phyloP scores from a whole-genome alignment of 2,113 vertebrate genomes.

The Eurypyga helias region DNA sequence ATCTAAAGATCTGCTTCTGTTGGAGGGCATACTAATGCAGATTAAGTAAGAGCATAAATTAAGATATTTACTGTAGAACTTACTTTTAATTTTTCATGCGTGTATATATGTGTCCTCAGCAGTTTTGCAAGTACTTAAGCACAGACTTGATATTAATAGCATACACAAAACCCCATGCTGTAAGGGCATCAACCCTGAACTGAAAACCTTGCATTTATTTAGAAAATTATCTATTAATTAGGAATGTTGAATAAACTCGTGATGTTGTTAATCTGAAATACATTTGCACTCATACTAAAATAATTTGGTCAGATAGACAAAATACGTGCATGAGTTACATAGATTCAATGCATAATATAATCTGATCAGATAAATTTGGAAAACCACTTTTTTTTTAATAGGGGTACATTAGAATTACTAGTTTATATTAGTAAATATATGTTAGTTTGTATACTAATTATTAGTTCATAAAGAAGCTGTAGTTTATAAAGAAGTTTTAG shows the following conservation, averaged over 20 bases:
- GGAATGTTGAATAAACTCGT: not conserved
- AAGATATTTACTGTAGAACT: not conserved
- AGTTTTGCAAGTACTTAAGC: not conserved
- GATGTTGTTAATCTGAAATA: not conserved
- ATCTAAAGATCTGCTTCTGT: not conserved
- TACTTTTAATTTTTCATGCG: not conserved
- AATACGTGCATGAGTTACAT: not conserved
- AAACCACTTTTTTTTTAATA: not conserved
- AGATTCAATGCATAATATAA: not conserved
- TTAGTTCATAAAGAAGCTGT: too few relatives aligned
- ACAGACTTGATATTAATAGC: not conserved
- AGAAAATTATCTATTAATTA: not conserved
- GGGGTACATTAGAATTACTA: not conserved
- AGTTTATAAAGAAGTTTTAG: too few relatives aligned
- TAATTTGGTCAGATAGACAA: not conserved
- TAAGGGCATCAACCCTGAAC: rapidly evolving
- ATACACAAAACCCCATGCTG: not conserved
- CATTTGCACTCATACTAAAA: not conserved
- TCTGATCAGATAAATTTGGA: not conserved
- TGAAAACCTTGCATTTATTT: not conserved
- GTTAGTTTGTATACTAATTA: too few relatives aligned
- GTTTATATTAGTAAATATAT: too few relatives aligned
- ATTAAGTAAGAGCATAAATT: not conserved
- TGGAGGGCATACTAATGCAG: not conserved
- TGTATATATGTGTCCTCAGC: not conserved